Evolutionary conservation across 2,888 invertebrate genomes (phyloP).

Genomic region (Dascillus cervinus): DNA sequence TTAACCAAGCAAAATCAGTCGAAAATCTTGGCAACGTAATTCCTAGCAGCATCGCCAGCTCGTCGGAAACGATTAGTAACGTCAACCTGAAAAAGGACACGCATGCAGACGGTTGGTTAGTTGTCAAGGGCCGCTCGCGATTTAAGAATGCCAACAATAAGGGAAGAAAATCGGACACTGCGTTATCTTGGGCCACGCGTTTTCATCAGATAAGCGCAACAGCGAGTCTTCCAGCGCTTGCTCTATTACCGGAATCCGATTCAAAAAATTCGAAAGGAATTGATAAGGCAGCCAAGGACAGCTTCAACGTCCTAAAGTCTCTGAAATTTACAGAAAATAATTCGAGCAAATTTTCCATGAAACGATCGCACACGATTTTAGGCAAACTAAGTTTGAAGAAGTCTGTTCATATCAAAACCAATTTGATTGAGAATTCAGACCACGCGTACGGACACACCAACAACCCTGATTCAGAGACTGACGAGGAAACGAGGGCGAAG

Average conservation of each 20-base stretch:
- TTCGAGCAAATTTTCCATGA: conserved; percentile 13
- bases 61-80: conserved; percentile 50
- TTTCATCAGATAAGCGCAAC: conserved; percentile 79
- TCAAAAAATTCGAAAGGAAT: conserved; percentile 7
- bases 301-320: conserved; percentile 35
- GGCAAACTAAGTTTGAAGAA: conserved; percentile 28
- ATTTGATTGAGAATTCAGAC: conserved; percentile 27
- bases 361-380: conserved; percentile 37
- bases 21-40: conserved; percentile 27
- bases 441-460: conserved; percentile 12
- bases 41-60: conserved; percentile 44
- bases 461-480: conserved; percentile 53
- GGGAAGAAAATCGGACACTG: conserved; percentile 41
- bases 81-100: conserved; percentile 43
- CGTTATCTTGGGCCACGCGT: conserved; percentile 56
- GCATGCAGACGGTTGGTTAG: conserved; percentile 76
- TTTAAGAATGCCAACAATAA: conserved; percentile 46
- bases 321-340: conserved; percentile 7
- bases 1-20: conserved; percentile 30
- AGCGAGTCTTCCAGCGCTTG: conserved; percentile 70
- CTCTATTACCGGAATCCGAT: conserved; percentile 37
- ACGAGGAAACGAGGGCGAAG: conserved; percentile 51
- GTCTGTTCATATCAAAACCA: conserved; percentile 14
- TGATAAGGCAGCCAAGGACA: conserved; percentile 32
- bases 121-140: conserved; percentile 69